Evolutionary conservation across 2,113 vertebrate genomes (phyloP), one percentile per base, ranked within the genome.

Genomic region (Ctenomys sociabilis): DNA sequence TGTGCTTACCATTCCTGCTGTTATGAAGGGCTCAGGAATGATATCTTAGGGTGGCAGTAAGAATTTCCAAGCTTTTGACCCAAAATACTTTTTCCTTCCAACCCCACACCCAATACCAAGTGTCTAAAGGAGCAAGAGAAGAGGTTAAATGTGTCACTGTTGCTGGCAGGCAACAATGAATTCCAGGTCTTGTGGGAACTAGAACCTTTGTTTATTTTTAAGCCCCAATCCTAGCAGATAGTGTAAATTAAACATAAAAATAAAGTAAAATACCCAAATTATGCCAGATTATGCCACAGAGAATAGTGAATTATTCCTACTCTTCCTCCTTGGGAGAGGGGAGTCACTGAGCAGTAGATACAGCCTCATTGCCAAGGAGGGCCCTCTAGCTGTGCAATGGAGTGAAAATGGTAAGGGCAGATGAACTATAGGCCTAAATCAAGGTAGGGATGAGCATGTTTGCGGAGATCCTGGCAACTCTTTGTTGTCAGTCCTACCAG

Each of bases 161-260:
- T 95, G 52, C 84, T 94, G 64, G 90, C 75, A 88, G 77, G 63
- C 84, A 91, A 95, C 90, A 92, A 95, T 95, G 95, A 96, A 96
- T 77, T 96, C 35, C 88, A 97, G 63, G 89, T 94, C 85, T 91
- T 96, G 78, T 83, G 66, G 80, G 32, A 45, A 96, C 90, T 70
- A 94, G 64, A 92, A 68, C 43, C 45, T 97, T 95, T 96, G 97
- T 96, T 96, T 96, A 97, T 95, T 95, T 96, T 11, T 85, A 97
- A 95, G 85, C 92, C 92, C 90, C 43, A 93, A 97, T 96, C 85
- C 92, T 94, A 96, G 75, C 88, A 90, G 59, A 78, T 91, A 94
- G 89, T 95, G 40, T 95, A 95, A 96, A 96, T 95, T 96, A 95
- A 97, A 93, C 57, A 93, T 70, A 89, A 95, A 95, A 96, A 81